Percentiles rank a stretch among this genome's conserved stretches.
Evolutionary conservation across 2,113 vertebrate species (phyloP).

Genomic region (Nothobranchius kuhntae): DNA sequence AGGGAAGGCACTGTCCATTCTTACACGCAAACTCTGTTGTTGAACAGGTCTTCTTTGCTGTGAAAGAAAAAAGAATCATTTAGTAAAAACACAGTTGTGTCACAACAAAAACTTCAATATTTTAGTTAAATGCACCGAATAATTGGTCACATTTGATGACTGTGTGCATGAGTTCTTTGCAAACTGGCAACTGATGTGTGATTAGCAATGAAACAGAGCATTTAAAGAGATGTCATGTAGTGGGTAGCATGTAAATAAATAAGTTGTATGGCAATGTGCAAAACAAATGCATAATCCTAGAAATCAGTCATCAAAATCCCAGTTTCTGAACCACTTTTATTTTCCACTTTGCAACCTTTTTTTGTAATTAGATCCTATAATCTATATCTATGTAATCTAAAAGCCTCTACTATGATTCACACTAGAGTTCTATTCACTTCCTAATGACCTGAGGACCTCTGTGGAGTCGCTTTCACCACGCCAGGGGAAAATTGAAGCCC

Average conservation of each 20-base stretch:
- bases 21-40: slow-evolving; percentile 93
- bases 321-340: too few species aligned
- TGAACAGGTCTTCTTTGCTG: slow-evolving; percentile 94
- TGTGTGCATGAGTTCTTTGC: too few species aligned
- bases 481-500: slow-evolving; percentile 49
- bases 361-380: not conserved
- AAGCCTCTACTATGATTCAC: too few species aligned
- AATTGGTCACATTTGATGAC: too few species aligned
- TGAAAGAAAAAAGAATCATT: slow-evolving; percentile 27
- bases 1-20: slow-evolving; percentile 91
- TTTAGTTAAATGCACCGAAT: not conserved
- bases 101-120: not conserved
- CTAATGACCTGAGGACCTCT: slow-evolving; percentile 18
- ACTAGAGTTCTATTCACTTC: too few species aligned
- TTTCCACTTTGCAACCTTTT: too few species aligned
- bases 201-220: not conserved
- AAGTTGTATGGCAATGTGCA: not conserved
- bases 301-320: too few species aligned
- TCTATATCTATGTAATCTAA: not conserved
- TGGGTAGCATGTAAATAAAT: not conserved
- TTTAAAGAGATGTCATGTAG: too few species aligned
- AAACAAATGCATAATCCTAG: too few species aligned
- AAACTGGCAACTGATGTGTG: too few species aligned
- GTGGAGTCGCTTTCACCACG: slow-evolving; percentile 32
- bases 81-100: not conserved